Percentiles rank a stretch among this genome's conserved stretches.
These are phyloP conservation scores for Polypterus senegalus DNA, from an alignment of 2,113 vertebrate genomes.

Conservation along the genomic window DNA sequence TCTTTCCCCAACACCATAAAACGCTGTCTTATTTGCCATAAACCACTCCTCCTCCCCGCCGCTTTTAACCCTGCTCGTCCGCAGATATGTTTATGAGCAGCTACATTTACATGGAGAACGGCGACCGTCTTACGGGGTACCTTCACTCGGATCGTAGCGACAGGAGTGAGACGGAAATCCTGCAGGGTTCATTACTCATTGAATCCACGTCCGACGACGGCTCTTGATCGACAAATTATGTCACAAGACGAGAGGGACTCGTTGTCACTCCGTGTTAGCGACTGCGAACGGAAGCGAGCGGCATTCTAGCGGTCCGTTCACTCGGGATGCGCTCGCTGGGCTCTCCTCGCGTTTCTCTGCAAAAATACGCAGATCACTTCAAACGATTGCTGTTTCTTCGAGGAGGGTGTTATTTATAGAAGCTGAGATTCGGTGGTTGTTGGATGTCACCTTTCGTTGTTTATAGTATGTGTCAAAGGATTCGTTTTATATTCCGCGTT, in stretches of 20 bases:
- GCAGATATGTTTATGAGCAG: neutral
- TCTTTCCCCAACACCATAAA: no score
- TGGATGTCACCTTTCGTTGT: neutral
- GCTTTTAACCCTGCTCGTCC: neutral
- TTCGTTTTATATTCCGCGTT: conserved; percentile 2
- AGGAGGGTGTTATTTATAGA: neutral
- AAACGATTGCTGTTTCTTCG: neutral
- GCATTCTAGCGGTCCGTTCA: neutral
- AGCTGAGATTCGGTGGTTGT: no score
- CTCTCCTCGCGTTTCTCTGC: conserved; percentile 8
- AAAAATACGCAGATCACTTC: neutral
- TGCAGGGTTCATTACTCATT: neutral
- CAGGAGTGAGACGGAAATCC: neutral
- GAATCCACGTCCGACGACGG: neutral
- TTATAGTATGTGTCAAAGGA: neutral
- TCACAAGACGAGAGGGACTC: neutral
- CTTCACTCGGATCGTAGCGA: neutral
- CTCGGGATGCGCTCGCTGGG: neutral
- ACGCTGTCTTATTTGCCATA: neutral
- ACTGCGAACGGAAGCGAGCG: neutral
- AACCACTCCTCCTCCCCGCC: neutral
- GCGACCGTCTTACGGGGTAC: no score
- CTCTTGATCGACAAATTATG: conserved; percentile 1
- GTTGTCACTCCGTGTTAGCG: neutral
- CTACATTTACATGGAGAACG: neutral